Conservation (phyloP, 53 echinoderm and acorn worm genomes). For the Crossaster papposus region DNA sequence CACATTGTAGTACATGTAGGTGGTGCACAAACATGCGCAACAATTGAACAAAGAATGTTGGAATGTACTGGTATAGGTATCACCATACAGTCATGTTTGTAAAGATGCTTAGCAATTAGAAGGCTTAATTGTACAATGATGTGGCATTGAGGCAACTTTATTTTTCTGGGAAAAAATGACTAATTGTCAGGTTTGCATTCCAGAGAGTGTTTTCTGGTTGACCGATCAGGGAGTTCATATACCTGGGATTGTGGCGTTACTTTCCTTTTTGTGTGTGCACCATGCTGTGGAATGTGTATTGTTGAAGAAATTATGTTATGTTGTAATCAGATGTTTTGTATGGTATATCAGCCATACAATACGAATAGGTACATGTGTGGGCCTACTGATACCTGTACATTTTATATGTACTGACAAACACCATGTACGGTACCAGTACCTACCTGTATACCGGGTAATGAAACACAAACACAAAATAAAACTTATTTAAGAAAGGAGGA, state of each 20-base stretch:
- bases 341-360: not conserved
- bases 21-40: no score
- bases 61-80: not conserved
- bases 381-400: not conserved
- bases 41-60: no score
- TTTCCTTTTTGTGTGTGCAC: not conserved
- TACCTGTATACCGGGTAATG: no score
- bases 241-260: not conserved
- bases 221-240: conserved; percentile 15
- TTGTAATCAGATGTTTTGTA: not conserved
- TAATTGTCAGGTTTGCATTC: not conserved
- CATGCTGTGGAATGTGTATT: not conserved
- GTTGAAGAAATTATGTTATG: not conserved
- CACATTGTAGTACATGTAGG: no score
- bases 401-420: not conserved
- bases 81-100: not conserved
- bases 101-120: not conserved
- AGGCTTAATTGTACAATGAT: not conserved
- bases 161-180: conserved; percentile 6
- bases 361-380: no score
- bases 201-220: conserved; percentile 12
- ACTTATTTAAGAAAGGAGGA: no score
- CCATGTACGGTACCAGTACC: no score
- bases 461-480: no score
- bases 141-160: not conserved